Conservation (phyloP, 2,113 vertebrate genomes). For the Pseudonaja textilis region DNA sequence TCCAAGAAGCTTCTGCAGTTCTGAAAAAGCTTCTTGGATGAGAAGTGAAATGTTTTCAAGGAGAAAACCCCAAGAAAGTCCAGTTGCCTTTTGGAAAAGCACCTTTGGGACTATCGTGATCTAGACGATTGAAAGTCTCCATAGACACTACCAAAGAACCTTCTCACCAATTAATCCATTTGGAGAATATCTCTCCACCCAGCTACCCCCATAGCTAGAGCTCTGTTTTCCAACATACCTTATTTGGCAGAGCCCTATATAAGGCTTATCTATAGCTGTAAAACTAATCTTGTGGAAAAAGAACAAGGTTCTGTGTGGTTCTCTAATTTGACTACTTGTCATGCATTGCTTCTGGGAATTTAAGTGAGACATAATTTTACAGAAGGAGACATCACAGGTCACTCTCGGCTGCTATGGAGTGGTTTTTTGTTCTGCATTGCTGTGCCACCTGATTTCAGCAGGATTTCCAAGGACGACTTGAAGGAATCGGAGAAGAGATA, state of each 20-base stretch:
- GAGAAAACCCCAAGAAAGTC: not conserved
- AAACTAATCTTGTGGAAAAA: conserved; percentile 20
- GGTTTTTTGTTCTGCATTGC: not conserved
- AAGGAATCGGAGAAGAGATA: not conserved
- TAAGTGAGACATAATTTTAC: not conserved
- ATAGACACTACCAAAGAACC: no score
- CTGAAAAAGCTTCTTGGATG: not conserved
- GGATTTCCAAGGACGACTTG: not conserved
- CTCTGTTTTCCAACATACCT: not conserved
- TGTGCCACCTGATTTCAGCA: not conserved
- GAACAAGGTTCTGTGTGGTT: not conserved
- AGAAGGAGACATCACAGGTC: not conserved
- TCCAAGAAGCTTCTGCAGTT: not conserved
- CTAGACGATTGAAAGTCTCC: no score
- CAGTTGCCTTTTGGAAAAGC: not conserved
- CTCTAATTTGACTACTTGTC: not conserved
- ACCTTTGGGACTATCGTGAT: no score
- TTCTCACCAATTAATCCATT: not conserved
- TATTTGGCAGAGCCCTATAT: not conserved
- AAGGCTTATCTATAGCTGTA: conserved; percentile 2
- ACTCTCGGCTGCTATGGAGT: not conserved
- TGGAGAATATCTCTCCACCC: not conserved
- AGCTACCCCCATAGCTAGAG: not conserved
- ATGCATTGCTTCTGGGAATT: not conserved
- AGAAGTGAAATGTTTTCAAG: not conserved